Evolutionary conservation across 2,113 vertebrate genomes (phyloP), one percentile per base, ranked within the genome.

Genomic region (Phylloscopus trochiloides): DNA sequence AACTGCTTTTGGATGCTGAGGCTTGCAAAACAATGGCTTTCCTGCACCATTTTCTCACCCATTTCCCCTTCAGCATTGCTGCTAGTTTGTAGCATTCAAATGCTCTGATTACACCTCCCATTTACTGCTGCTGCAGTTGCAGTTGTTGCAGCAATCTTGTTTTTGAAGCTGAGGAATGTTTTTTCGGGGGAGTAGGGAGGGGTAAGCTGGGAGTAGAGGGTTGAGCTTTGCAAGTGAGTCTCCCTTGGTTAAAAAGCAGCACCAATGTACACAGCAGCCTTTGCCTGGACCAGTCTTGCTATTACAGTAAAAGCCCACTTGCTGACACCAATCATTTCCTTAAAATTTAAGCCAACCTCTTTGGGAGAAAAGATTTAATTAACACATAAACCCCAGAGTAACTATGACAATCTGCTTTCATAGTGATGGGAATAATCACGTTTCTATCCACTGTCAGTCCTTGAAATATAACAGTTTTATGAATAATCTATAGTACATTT

Each of bases 341-440:
- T 82, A 95, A 96, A 94, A 95, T 94, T 95, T 90, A 92, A 96
- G 86, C 75, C 88, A 94, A 45, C 47, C 47, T 96, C 88, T 93
- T 74, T 72, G 61, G 78, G 84, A 95, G 79, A 90, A 94, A 94
- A 91, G 81, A 91, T 95, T 93, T 97, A 97, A 98, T 97, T 97
- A 98, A 97, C 94, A 96, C 94, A 87, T 97, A 96, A 89, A 86
- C 85, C 92, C 88, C 70, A 88, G 88, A 95, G 91, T 95, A 91
- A 94, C 84, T 80, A 14, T 94, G 85, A 90, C 87, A 97, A 76
- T 92, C 68, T 94, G 73, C 95, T 95, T 97, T 97, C 88, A 81
- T 75, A 66, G 67, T 68, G 81, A 78, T 93, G 84, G 76, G 71
- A 93, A 70, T 91, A 87, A 91, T 88, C 86, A 90, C 25, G 4